Percentiles rank a stretch among this genome's conserved stretches.
Conservation (phyloP, 2,113 vertebrate species). For the Protobothrops flavoviridis region DNA sequence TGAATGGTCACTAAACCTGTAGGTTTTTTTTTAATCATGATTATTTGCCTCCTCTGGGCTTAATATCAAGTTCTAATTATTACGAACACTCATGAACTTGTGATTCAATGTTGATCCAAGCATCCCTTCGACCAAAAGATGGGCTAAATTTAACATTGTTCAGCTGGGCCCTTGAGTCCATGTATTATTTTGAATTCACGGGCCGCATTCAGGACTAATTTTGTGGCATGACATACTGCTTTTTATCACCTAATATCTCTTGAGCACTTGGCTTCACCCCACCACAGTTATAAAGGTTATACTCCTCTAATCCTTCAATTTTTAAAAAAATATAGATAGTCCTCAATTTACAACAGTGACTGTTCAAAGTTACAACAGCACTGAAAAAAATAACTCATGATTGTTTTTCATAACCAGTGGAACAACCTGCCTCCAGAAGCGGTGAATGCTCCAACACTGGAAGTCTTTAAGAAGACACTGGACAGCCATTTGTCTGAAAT, state of each 20-base stretch:
- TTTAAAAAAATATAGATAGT: neutral
- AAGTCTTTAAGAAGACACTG: no score
- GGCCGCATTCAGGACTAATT: slow-evolving; percentile 63
- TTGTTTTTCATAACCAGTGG: neutral
- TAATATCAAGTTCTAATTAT: slow-evolving; percentile 4
- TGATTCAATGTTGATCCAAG: slow-evolving; percentile 70
- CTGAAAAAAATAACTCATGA: neutral
- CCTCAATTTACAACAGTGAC: neutral
- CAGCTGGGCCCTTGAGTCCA: slow-evolving; percentile 49
- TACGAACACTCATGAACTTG: slow-evolving; percentile 70
- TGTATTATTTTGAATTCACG: slow-evolving; percentile 52
- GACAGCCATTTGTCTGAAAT: no score
- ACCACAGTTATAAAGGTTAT: neutral
- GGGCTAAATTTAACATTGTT: neutral
- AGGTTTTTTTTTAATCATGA: neutral
- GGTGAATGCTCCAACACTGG: no score
- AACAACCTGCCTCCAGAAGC: no score
- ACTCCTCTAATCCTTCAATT: neutral
- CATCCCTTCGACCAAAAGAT: neutral
- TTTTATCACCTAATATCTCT: slow-evolving; percentile 27
- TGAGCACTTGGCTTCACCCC: no score
- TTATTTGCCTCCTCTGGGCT: neutral
- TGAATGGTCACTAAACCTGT: no score
- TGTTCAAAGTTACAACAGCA: neutral
- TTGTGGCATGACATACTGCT: slow-evolving; percentile 46